phyloP scores from a whole-genome alignment of 2,888 invertebrate genomes.

The Macaria liturata region DNA sequence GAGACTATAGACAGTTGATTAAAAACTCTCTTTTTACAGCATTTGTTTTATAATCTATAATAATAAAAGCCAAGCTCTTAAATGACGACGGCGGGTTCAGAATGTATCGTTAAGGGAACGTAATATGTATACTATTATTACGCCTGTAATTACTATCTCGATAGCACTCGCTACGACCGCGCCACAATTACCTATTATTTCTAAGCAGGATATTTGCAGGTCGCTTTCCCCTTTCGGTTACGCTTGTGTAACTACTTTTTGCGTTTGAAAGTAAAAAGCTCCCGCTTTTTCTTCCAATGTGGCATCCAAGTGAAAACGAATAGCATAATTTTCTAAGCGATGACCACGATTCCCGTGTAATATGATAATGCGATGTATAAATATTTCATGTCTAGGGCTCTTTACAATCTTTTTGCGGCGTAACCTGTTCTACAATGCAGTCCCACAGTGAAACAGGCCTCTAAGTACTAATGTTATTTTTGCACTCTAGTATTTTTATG shows the following conservation, averaged over 20 bases:
- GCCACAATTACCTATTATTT: constrained; percentile 40
- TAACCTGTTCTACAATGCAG: constrained; percentile 68
- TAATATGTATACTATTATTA: constrained; percentile 41
- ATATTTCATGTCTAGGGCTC: constrained; percentile 75
- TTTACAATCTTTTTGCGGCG: constrained; percentile 72
- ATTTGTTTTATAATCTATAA: constrained; percentile 52
- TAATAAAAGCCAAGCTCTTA: constrained; percentile 48
- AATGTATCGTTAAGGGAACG: constrained; percentile 48
- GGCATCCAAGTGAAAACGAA: constrained; percentile 75
- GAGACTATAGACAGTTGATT: constrained; percentile 41
- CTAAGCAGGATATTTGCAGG: constrained; percentile 40
- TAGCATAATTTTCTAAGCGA: constrained; percentile 78
- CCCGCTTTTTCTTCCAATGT: constrained; percentile 47
- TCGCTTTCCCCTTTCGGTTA: constrained; percentile 40
- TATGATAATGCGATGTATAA: constrained; percentile 81
- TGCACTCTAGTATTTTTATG: constrained; percentile 41
- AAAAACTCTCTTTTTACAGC: constrained; percentile 52
- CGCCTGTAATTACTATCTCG: constrained; percentile 32
- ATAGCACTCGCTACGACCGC: constrained; percentile 18
- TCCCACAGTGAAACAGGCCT: constrained; percentile 60
- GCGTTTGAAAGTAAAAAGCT: constrained; percentile 12
- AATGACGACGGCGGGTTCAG: constrained; percentile 48
- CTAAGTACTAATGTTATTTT: constrained; percentile 60
- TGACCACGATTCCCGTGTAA: constrained; percentile 79
- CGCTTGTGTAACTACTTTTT: constrained; percentile 26